Base-by-base conservation (phyloP, 2,888 invertebrate genomes). In the Argyra leucocephala region DNA sequence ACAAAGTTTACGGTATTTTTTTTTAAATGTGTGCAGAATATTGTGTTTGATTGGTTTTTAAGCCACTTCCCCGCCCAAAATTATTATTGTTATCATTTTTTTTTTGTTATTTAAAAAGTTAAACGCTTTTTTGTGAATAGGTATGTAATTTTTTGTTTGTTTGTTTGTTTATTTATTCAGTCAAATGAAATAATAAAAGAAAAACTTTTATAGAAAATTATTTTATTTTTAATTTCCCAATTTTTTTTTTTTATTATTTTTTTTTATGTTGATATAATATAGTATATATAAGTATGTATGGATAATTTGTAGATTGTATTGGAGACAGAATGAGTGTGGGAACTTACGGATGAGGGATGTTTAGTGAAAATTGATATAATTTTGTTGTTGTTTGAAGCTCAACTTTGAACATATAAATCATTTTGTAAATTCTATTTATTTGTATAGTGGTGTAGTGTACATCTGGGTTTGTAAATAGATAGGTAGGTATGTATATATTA, bases 1-100 rank as follows among this genome's bases (percentile, higher is more conserved):
- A 31, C 12, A 31, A 31, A 31, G 9, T 31, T 10, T n/a, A n/a
- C n/a, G n/a, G 12, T 3, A 48, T 48, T 37, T 48, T 48, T 48
- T 18, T 48, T 48, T 48, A 12, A 18, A 18, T 48, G 48, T 48
- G 15, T 31, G 31, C 18, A 18, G 12, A 48, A 15, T 15, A 12
- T 48, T 48, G 48, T 48, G 18, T 48, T 48, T 48, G 48, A 48
- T 48, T 48, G 48, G 48, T 48, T 48, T 48, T 48, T 48, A 48
- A 48, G n/a, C n/a, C 18, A n/a, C 48, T 48, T 48, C 48, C 48
- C 48, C 48, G 48, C 48, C 48, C 48, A 48, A 48, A 37, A 15
- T 37, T 48, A 18, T 3, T 18, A 18, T 48, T 48, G 12, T 48
- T 48, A 18, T 48, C 48, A 48, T 18, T 48, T 48, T 48, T 9